Evolutionary conservation across 2,113 vertebrate genomes (phyloP).

Genomic region (Uropsilus gracilis): DNA sequence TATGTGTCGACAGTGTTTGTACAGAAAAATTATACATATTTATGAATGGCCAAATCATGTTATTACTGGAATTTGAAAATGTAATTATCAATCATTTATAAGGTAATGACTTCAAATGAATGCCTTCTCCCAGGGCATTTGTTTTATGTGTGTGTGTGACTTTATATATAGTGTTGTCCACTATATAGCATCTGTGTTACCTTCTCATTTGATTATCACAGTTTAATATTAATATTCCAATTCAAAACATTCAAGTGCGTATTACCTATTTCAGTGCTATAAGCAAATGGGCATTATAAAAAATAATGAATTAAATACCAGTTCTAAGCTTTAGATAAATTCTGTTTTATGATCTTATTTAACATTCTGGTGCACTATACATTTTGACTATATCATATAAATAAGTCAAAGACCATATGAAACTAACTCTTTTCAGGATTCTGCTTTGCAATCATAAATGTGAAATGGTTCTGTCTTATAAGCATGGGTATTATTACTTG

Average conservation of each 20-base stretch:
- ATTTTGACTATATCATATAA: not conserved
- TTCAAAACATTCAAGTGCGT: not conserved
- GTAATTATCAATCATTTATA: slow-evolving; percentile 72
- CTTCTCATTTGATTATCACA: slow-evolving; percentile 15
- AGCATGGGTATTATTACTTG: no score
- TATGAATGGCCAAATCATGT: slow-evolving; percentile 75
- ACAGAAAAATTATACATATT: slow-evolving; percentile 73
- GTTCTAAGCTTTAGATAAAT: not conserved
- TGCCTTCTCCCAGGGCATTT: not conserved
- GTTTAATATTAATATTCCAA: slow-evolving; percentile 27
- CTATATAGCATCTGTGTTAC: not conserved
- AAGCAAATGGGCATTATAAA: not conserved
- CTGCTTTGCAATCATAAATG: not conserved
- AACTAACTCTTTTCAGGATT: slow-evolving; percentile 8
- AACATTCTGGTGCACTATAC: not conserved
- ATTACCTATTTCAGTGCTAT: not conserved
- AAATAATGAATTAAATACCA: not conserved
- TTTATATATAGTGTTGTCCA: not conserved
- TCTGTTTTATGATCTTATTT: not conserved
- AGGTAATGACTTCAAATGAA: slow-evolving; percentile 41
- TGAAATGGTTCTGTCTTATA: not conserved
- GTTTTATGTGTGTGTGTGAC: slow-evolving; percentile 16
- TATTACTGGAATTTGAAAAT: slow-evolving; percentile 70
- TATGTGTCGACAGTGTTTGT: slow-evolving; percentile 62
- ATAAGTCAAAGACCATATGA: not conserved